These are phyloP conservation scores for Miniopterus natalensis DNA, from an alignment of 2,113 vertebrate species.

Conservation along the genomic window DNA sequence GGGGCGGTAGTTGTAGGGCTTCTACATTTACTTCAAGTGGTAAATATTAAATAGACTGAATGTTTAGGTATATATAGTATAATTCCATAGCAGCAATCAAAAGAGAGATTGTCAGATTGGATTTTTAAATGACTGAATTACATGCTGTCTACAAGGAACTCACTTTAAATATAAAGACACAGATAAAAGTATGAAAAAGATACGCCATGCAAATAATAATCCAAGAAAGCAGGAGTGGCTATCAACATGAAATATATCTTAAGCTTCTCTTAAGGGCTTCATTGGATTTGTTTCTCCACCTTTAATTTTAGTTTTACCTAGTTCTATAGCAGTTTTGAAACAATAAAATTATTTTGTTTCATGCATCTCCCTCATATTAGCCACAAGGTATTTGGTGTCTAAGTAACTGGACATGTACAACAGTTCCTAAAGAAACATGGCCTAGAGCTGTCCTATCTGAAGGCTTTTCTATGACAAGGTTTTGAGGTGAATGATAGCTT, in stretches of 20 bases:
- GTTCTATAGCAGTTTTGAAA: slow-evolving; percentile 18
- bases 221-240: neutral
- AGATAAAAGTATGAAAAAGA: neutral
- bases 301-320: slow-evolving; percentile 30
- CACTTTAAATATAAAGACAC: neutral
- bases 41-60: slow-evolving; percentile 3
- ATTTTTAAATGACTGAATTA: neutral
- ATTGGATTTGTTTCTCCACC: neutral
- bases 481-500: slow-evolving; percentile 21
- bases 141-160: neutral
- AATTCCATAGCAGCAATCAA: neutral
- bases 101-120: neutral
- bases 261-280: neutral
- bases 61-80: neutral
- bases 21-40: neutral
- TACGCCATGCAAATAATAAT: neutral
- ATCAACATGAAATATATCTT: slow-evolving; percentile 34
- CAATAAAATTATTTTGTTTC: slow-evolving; percentile 10
- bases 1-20: neutral
- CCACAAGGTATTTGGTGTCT: neutral
- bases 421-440: neutral
- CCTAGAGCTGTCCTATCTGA: neutral
- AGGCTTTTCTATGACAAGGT: neutral
- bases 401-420: slow-evolving; percentile 21
- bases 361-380: neutral